These are phyloP conservation scores for Drosophila lowei DNA, from an alignment of 1,140 invertebrate genomes.

Conservation along the genomic window DNA sequence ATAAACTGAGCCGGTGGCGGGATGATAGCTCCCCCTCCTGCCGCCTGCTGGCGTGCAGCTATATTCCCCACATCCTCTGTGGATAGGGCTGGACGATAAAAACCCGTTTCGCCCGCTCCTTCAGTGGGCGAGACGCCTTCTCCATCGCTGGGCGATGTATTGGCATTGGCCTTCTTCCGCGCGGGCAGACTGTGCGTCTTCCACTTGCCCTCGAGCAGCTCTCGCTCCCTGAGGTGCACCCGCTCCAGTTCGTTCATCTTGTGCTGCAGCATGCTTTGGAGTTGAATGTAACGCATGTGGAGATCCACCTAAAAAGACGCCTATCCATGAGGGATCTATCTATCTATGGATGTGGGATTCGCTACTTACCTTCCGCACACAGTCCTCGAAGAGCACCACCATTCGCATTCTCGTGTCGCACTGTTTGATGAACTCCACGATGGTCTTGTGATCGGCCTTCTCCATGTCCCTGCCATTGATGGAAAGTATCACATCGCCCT, in stretches of 20 bases:
- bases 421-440: slow-evolving; percentile 95
- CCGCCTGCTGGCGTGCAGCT: slow-evolving; percentile 50
- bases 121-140: slow-evolving; percentile 83
- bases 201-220: slow-evolving; percentile 92
- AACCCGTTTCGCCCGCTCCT: slow-evolving; percentile 77
- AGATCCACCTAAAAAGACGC: slow-evolving; percentile 86
- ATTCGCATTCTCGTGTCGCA: slow-evolving; percentile 96
- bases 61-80: slow-evolving; percentile 88
- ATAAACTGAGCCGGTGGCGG: slow-evolving; percentile 85
- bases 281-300: slow-evolving; percentile 94
- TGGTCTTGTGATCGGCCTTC: slow-evolving; percentile 93
- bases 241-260: slow-evolving; percentile 94
- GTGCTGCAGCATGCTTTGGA: slow-evolving; percentile 92
- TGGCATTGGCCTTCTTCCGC: slow-evolving; percentile 87
- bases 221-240: slow-evolving; percentile 91
- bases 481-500: slow-evolving; percentile 96
- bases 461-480: slow-evolving; percentile 97
- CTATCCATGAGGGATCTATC: slow-evolving; percentile 67
- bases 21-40: slow-evolving; percentile 57
- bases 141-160: slow-evolving; percentile 84
- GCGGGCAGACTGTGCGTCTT: slow-evolving; percentile 93
- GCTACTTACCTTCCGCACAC: slow-evolving; percentile 90
- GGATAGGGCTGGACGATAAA: slow-evolving; percentile 87
- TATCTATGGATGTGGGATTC: background rate
- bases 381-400: slow-evolving; percentile 97